A percentile compares a stretch with the other conserved stretches of the same genome.
These are phyloP conservation scores for Osmoderma eremita DNA, from an alignment of 2,888 invertebrate species.

Conservation along the genomic window DNA sequence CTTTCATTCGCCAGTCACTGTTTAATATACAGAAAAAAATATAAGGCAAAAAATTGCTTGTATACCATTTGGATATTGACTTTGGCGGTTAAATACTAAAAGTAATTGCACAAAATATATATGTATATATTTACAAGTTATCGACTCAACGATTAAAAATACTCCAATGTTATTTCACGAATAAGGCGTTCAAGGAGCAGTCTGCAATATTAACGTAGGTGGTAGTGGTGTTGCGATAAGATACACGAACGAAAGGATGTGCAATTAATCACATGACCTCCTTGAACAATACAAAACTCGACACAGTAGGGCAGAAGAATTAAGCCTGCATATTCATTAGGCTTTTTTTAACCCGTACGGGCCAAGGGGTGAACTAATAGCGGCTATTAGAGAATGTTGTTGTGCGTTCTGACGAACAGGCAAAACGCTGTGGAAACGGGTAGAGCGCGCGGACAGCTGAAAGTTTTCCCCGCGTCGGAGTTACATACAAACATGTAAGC, in stretches of 20 bases:
- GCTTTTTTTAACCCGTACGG: slow-evolving; percentile 20
- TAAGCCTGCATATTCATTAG: slow-evolving; percentile 31
- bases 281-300: slow-evolving; percentile 19
- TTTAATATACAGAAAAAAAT: too few relatives aligned
- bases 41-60: too few relatives aligned
- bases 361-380: slow-evolving; percentile 29
- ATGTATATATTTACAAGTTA: not conserved
- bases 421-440: not conserved
- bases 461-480: slow-evolving; percentile 21
- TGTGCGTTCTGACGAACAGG: slow-evolving; percentile 28
- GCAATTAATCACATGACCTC: slow-evolving; percentile 20
- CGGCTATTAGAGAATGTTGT: slow-evolving; percentile 14
- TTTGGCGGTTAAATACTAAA: not conserved
- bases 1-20: too few relatives aligned
- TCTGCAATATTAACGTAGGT: slow-evolving; percentile 6
- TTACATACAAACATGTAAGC: slow-evolving; percentile 13
- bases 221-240: slow-evolving; percentile 2
- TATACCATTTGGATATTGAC: too few relatives aligned
- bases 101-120: not conserved
- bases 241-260: slow-evolving; percentile 19
- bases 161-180: not conserved
- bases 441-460: slow-evolving; percentile 23
- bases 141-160: not conserved
- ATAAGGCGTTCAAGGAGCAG: not conserved
- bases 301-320: not conserved